Base-by-base conservation (phyloP, 1,140 invertebrate species). In the Bombus haemorrhoidalis region DNA sequence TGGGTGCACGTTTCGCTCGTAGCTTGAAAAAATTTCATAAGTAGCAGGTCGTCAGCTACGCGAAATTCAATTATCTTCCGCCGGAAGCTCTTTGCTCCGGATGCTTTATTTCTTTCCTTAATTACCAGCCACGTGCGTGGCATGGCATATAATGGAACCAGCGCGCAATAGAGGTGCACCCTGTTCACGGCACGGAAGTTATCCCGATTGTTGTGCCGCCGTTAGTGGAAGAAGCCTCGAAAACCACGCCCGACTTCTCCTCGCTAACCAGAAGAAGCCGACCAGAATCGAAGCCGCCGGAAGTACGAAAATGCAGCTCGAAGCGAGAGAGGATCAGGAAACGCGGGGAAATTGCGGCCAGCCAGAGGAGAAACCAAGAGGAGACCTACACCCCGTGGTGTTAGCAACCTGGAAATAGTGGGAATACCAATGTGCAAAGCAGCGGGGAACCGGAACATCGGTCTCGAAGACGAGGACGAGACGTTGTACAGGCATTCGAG, bases 351-450 rank as follows among this genome's bases (percentile, higher is more conserved):
- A 90, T 90, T 90, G 88, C 85, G 85, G 71, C 69, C 72, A 13
- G 83, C 71, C 75, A 68, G 53, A 81, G 39, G 47, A 53, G 47
- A 53, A 53, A 53, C 47, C 47, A 53, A 59, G 59, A 9, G 8
- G 2, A 28, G 47, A n/a, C 39, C 39, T 13, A 9, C 12, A 34
- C 64, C 59, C 15, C 37, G 64, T 59, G 64, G 81, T 78, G 86
- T 85, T 90, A 79, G 72, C 64, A 66, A 68, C 75, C 71, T 90
- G 74, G 79, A 86, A 92, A 88, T 92, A 90, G 89, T 77, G 76
- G 83, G 90, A 92, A 92, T 92, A 91, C 91, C 90, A 90, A 92
- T 91, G 91, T 86, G 88, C 88, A 87, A 91, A 91, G 86, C 83
- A 86, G 71, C 68, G 57, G 80, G 71, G 85, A 79, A 37, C 53